Percentiles rank a stretch among this genome's conserved stretches.
Conservation (phyloP, 2,888 invertebrate species). For the Hyposoter didymator region DNA sequence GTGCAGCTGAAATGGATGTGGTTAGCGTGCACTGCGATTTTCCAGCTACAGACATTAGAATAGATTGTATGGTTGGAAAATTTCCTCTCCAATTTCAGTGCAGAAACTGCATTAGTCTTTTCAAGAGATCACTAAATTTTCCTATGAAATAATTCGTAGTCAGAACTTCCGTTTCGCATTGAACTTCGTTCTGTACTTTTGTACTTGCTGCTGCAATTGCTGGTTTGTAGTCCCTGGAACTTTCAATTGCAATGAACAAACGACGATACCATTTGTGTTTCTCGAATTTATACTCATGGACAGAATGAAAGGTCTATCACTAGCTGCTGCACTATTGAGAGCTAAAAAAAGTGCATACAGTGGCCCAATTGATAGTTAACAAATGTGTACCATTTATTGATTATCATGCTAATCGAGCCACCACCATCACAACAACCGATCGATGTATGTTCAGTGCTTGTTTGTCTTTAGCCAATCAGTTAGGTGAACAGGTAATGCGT, state of each 20-base stretch:
- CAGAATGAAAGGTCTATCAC: not conserved
- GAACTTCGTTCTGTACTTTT: not conserved
- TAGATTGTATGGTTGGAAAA: constrained; percentile 4
- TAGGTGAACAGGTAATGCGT: not conserved
- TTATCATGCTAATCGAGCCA: not conserved
- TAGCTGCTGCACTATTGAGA: not conserved
- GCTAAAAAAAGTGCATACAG: not conserved
- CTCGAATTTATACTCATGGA: not conserved
- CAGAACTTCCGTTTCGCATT: not conserved
- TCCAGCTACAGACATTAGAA: not conserved
- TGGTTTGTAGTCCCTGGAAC: not conserved
- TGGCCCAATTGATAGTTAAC: not conserved
- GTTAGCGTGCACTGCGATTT: constrained; percentile 4
- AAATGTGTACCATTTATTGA: not conserved
- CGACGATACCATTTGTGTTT: not conserved
- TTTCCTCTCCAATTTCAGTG: constrained; percentile 3
- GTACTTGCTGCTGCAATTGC: not conserved
- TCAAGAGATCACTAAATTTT: not conserved
- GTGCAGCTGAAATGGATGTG: constrained; percentile 31
- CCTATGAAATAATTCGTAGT: not conserved
- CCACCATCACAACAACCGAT: not conserved
- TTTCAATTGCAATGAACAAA: not conserved
- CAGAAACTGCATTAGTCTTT: not conserved
- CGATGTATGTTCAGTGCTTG: not conserved
- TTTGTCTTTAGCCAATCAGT: not conserved